Evolutionary conservation across 2,888 invertebrate genomes (phyloP).

Genomic region (Leuctra nigra): DNA sequence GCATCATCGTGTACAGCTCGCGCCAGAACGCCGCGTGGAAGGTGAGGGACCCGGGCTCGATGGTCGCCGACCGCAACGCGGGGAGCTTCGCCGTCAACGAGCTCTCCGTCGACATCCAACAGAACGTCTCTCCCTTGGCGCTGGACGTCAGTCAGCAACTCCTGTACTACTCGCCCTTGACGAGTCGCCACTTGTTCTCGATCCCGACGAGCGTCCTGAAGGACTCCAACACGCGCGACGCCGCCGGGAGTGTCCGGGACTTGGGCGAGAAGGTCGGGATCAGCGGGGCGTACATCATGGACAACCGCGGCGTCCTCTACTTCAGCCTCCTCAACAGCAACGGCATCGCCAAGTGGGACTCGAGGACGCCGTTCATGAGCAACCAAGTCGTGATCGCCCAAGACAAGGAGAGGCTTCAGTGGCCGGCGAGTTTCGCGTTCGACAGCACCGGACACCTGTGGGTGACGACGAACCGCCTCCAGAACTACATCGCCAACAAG

Average conservation of each 20-base stretch:
- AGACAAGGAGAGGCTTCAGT: conserved; percentile 61
- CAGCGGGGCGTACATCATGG: conserved; percentile 70
- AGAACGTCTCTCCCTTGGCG: conserved; percentile 23
- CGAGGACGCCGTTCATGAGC: conserved; percentile 40
- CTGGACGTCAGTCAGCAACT: conserved; percentile 1
- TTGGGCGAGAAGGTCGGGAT: conserved; percentile 59
- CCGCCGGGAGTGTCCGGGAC: conserved; percentile 33
- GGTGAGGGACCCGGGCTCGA: conserved; percentile 55
- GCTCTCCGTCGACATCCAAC: not conserved
- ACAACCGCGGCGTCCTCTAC: conserved; percentile 59
- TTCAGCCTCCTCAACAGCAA: conserved; percentile 62
- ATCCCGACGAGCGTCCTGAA: conserved; percentile 55
- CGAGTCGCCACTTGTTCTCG: conserved; percentile 60
- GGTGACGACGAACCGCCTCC: conserved; percentile 60
- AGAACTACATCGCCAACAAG: conserved; percentile 55
- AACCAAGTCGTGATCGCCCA: conserved; percentile 59
- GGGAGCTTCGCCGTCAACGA: conserved; percentile 52
- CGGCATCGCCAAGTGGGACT: conserved; percentile 65
- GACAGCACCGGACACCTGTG: conserved; percentile 58
- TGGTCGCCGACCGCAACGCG: conserved; percentile 54
- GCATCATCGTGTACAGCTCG: conserved; percentile 63
- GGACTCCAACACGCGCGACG: conserved; percentile 30
- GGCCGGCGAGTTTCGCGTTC: conserved; percentile 61
- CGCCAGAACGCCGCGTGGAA: conserved; percentile 62
- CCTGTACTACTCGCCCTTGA: conserved; percentile 62